Base-by-base conservation (phyloP, 1,140 invertebrate genomes). In the Polypedilum vanderplanki region DNA sequence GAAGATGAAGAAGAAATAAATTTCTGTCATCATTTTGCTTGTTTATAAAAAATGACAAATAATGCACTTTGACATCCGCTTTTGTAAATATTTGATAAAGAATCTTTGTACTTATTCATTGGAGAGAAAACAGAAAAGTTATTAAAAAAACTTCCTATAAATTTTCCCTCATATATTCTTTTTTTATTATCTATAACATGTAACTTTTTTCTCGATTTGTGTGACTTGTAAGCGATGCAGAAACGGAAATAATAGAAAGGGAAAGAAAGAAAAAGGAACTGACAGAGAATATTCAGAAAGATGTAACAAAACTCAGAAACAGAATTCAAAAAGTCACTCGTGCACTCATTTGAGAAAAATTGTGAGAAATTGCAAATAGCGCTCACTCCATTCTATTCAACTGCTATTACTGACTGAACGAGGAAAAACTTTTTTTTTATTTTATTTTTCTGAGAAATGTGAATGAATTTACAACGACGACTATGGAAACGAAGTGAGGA, bases 281-380 rank as follows among this genome's bases (percentile, higher is more conserved):
- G 65, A 70, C 65, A 70, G 65, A 20, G 46, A 57, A 46, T n/a
- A 57, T 57, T 12, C 46, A 15, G 12, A 15, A 10, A 46, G 41
- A 57, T 57, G 46, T 57, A 57, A 57, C 46, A 12, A 57, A n/a
- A n/a, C 46, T 57, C 46, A 57, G 46, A n/a, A 57, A 12, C 46
- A 57, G 46, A 57, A 57, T 57, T 57, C 46, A 57, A 67, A 67
- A 67, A 70, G 65, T 18, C 65, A 70, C n/a, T 70, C 65, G 65
- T 70, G 65, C 65, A 70, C 65, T 70, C 65, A 70, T 20, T 22
- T 70, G 46, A 70, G 65, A 70, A 70, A 70, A 70, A 70, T 70
- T 9, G 10, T 57, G 46, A 22, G 18, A 70, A 20, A 67, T 67
- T 67, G 46, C 12, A 57, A 57, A 57, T 57, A 57, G 46, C 12